phyloP scores from a whole-genome alignment of 1,140 invertebrate genomes.

The Drosophila asahinai region DNA sequence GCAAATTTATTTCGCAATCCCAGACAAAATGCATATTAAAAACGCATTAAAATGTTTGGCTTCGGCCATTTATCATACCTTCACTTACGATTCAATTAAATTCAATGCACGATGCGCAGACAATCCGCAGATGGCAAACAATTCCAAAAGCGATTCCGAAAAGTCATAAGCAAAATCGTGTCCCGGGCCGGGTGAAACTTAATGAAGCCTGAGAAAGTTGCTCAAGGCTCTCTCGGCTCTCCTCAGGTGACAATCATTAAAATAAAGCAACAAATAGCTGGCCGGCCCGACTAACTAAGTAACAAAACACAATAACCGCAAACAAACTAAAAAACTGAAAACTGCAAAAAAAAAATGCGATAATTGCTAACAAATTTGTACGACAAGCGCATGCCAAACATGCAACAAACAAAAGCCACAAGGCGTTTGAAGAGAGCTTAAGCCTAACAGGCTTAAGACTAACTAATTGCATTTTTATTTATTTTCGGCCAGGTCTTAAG shows the following conservation, averaged over 20 bases:
- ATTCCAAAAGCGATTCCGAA: constrained; percentile 68
- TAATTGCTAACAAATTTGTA: constrained; percentile 78
- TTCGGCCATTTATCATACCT: constrained; percentile 45
- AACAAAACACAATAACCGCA: constrained; percentile 45
- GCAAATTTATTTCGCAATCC: not conserved
- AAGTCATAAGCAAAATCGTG: constrained; percentile 80
- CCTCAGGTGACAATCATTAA: constrained; percentile 72
- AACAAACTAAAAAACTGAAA: constrained; percentile 22
- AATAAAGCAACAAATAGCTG: constrained; percentile 48
- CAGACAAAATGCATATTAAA: constrained; percentile 35
- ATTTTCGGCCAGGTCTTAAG: constrained; percentile 22
- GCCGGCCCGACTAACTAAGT: constrained; percentile 1
- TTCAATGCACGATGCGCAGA: constrained; percentile 63
- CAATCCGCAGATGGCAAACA: constrained; percentile 72
- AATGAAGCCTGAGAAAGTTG: constrained; percentile 81
- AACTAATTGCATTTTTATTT: constrained; percentile 43
- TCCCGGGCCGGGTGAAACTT: constrained; percentile 69
- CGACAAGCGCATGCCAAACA: constrained; percentile 52
- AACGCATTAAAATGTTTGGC: constrained; percentile 30
- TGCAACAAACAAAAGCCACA: constrained; percentile 44
- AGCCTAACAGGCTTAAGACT: constrained; percentile 31
- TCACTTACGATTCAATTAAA: constrained; percentile 69
- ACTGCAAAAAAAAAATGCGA: constrained; percentile 59
- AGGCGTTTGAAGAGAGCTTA: constrained; percentile 16
- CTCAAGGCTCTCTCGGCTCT: constrained; percentile 32